These are phyloP conservation scores for Prosapia bicincta DNA, from an alignment of 2,888 invertebrate genomes.

Conservation along the genomic window DNA sequence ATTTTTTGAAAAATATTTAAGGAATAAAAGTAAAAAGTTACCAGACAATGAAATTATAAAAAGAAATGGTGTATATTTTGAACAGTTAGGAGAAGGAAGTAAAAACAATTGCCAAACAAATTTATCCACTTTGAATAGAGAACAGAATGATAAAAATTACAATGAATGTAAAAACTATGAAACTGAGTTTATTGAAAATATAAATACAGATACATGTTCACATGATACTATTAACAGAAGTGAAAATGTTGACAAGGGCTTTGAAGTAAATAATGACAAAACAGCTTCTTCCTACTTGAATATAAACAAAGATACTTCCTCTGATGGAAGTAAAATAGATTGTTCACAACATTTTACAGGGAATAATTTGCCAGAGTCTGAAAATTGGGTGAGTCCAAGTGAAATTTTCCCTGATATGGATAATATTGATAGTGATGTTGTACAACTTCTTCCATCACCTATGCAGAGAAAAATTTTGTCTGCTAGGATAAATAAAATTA, in stretches of 20 bases:
- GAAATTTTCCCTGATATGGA: slow-evolving; percentile 50
- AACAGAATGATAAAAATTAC: background rate
- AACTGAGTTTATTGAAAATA: background rate
- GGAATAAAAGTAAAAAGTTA: slow-evolving; percentile 37
- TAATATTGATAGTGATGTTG: slow-evolving; percentile 46
- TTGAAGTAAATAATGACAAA: background rate
- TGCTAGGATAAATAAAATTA: background rate
- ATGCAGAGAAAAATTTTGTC: slow-evolving; percentile 44
- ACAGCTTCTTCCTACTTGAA: background rate
- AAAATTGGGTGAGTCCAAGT: slow-evolving; percentile 39
- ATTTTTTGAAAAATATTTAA: slow-evolving; percentile 42
- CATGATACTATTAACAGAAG: slow-evolving; percentile 3
- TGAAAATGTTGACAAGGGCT: background rate
- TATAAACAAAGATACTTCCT: background rate
- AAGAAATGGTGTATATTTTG: slow-evolving; percentile 2
- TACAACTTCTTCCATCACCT: slow-evolving; percentile 46
- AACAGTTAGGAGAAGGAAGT: background rate
- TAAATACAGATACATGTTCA: slow-evolving; percentile 6
- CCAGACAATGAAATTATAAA: background rate
- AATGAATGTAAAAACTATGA: background rate
- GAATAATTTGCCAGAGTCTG: slow-evolving; percentile 4
- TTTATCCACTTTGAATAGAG: background rate
- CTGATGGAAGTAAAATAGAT: background rate
- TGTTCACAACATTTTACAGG: background rate
- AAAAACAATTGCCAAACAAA: slow-evolving; percentile 2